Evolutionary conservation across 2,888 invertebrate genomes (phyloP), one percentile per base, ranked within the genome.

Genomic region (Athalia circularis): DNA sequence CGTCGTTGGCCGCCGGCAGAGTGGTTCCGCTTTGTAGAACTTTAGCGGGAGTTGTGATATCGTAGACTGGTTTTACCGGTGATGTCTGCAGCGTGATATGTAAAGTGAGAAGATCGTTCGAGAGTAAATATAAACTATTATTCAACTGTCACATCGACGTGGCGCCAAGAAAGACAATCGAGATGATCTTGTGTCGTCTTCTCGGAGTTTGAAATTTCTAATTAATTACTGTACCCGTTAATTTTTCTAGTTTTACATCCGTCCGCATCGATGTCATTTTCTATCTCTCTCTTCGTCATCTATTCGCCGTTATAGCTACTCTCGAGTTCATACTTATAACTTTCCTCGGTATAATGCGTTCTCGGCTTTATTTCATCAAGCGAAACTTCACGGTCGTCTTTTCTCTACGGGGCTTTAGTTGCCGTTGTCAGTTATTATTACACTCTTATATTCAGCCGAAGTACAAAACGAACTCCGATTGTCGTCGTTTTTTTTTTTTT

Each of bases 331-430:
- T 48, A 48, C n/a, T 3, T 4, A 3, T 4, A 8, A 68, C 68
- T 68, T 68, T 68, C 68, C 54, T 68, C 29, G 29, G 29, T 29
- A n/a, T n/a, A 29, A 29, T 29, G 29, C 2, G n/a, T 29, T 29
- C 52, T 68, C 52, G 68, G 68, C 68, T 68, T 68, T 68, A 54
- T 68, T 68, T 52, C 68, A 68, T 68, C 54, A 54, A 52, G 68
- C 68, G 68, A 68, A 68, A 68, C 68, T 54, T 47, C 45, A 5
- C 68, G 68, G 48, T 48, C 5, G 11, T 65, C 54, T 52, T 68
- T 54, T 4, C 29, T 29, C 29, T 29, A 29, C 29, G 29, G 29
- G 29, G 29, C 29, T 29, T 29, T 29, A 29, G 29, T 29, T 29
- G 29, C 29, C 29, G 29, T 29, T 29, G 29, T 29, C 29, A 29